These are phyloP conservation scores for Ophioninae sp. DNA, from an alignment of 2,888 invertebrate genomes.

Conservation along the genomic window DNA sequence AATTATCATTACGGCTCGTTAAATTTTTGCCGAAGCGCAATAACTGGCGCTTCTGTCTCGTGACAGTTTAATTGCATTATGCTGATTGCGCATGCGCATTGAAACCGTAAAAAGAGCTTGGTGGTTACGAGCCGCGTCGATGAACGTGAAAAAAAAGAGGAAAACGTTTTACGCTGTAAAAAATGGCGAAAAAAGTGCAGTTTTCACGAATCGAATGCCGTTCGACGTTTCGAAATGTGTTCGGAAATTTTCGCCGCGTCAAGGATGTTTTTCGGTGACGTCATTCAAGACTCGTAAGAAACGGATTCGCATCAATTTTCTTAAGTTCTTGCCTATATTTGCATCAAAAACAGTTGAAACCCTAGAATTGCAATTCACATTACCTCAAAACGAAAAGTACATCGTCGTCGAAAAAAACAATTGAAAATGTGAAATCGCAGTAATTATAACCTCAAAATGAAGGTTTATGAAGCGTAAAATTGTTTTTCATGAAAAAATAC, in stretches of 20 bases:
- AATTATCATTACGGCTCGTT: conserved; percentile 44
- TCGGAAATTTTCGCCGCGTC: not conserved
- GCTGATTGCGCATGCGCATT: not conserved
- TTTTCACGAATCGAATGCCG: not conserved
- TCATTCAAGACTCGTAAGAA: no score
- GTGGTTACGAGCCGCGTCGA: not conserved
- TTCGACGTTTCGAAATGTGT: not conserved
- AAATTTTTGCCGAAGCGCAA: not conserved
- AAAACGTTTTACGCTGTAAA: not conserved
- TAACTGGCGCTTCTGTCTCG: not conserved
- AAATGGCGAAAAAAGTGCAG: not conserved
- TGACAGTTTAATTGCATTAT: not conserved
- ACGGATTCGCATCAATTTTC: no score
- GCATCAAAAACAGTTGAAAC: no score
- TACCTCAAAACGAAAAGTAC: no score
- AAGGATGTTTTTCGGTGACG: no score
- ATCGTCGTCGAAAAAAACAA: no score
- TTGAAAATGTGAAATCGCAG: no score
- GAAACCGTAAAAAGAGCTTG: not conserved
- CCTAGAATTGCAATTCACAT: no score
- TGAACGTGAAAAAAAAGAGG: not conserved
- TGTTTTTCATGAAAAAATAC: no score
- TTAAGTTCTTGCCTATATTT: no score
- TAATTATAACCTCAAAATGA: no score
- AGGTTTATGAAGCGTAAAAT: no score